Conservation (phyloP, 2,113 vertebrate species). For the Podilymbus podiceps region DNA sequence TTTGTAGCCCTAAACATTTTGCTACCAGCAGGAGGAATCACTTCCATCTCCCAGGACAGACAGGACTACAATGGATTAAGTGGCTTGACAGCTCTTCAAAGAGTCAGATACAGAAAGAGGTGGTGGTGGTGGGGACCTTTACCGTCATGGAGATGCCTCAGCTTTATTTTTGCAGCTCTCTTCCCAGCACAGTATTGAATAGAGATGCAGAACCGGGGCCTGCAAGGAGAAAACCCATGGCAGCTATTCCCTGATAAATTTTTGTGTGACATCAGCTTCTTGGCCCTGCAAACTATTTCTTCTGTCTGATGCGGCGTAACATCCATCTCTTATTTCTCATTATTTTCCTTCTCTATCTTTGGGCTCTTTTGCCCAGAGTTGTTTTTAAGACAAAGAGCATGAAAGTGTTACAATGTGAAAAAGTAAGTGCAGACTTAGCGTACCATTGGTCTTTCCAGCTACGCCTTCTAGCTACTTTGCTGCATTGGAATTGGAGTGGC, state of each 20-base stretch:
- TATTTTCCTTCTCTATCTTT: neutral
- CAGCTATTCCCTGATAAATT: neutral
- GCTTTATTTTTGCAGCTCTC: neutral
- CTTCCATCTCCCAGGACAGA: neutral
- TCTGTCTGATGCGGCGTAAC: neutral
- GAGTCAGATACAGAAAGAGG: neutral
- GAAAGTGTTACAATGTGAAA: neutral
- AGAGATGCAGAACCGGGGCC: neutral
- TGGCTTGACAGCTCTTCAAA: neutral
- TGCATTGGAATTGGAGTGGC: neutral
- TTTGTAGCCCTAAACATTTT: neutral
- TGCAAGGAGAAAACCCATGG: neutral
- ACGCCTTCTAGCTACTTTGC: neutral
- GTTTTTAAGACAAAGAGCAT: neutral
- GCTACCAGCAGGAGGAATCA: neutral
- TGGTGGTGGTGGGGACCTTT: neutral
- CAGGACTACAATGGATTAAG: neutral
- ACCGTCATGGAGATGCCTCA: neutral
- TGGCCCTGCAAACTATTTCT: neutral
- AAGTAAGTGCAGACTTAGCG: neutral
- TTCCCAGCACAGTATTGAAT: neutral
- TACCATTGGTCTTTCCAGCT: neutral
- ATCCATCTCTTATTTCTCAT: neutral
- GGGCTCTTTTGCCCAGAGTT: neutral
- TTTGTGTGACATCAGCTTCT: neutral